Base-by-base conservation (phyloP, 2,113 vertebrate species). In the Piprites chloris region DNA sequence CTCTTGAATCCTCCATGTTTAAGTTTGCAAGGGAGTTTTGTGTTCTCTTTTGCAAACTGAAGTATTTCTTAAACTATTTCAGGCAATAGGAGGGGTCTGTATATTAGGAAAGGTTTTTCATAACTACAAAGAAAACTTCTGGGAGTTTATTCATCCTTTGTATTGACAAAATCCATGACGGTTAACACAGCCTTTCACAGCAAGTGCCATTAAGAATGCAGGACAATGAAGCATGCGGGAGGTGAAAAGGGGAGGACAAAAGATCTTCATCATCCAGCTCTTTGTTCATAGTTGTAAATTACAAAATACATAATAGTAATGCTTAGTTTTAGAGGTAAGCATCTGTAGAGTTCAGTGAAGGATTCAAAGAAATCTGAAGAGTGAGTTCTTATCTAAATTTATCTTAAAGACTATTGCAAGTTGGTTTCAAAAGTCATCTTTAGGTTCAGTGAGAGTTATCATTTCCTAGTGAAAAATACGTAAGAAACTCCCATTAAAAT, bases 381-480 rank as follows among this genome's bases (percentile, higher is more conserved):
- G 11, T n/a, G 30, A 91, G 16, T 47, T 53, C 39, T 39, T 53
- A 1, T 59, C n/a, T 76, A 69, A 86, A 59, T 68, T 55, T 71
- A 59, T 17, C 18, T 73, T 81, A 37, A 59, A 75, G 52, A 42
- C 11, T 71, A 37, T 58, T 63, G 19, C 47, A 65, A 58, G 11
- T 50, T 49, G 30, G 2, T 85, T 91, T 89, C 44, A 58, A 65
- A 85, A 71, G 33, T 41, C 3, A 2, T 49, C n/a, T 77, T 83
- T 71, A 44, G 12, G 21, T 69, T 89, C 35, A 46, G 32, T 62
- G 33, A 74, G 26, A 56, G 30, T 80, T 68, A 42, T 35, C 66
- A 14, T 90, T 85, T 93, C 41, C 82, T 82, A 41, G 58, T 89
- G 67, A 95, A 94, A 93, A 95, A 71, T 50, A 55, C 30, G 32